These are phyloP conservation scores for Clunio marinus DNA, from an alignment of 2,888 invertebrate genomes.

Conservation along the genomic window DNA sequence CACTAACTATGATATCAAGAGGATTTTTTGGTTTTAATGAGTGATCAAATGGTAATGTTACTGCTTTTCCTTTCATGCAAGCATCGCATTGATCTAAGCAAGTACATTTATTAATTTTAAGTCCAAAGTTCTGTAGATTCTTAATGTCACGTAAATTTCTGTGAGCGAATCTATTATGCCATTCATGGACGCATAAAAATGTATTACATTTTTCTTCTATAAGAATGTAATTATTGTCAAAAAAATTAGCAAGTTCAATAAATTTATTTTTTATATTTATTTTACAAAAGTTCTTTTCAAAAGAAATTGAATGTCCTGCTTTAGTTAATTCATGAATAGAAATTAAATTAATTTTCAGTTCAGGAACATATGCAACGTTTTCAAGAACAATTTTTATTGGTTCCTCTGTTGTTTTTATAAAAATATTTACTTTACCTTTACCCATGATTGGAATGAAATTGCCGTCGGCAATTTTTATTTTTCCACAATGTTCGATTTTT, in stretches of 20 bases:
- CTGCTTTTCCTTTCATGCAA: slow-evolving; percentile 43
- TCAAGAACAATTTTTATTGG: background rate
- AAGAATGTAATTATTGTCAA: background rate
- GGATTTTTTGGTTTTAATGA: slow-evolving; percentile 40
- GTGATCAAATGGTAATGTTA: slow-evolving; percentile 41
- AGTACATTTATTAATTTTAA: background rate
- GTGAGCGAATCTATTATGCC: background rate
- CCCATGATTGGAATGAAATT: background rate
- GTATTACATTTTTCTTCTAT: background rate
- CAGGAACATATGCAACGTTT: background rate
- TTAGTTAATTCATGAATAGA: background rate
- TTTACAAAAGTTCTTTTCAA: background rate
- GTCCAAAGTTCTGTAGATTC: background rate
- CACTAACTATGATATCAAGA: slow-evolving; percentile 46
- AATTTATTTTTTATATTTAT: background rate
- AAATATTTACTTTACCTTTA: background rate
- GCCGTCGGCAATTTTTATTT: background rate
- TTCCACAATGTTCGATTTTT: background rate
- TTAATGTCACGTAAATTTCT: background rate
- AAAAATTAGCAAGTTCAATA: no score
- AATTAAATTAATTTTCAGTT: background rate
- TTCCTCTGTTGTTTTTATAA: background rate
- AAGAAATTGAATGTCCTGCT: background rate
- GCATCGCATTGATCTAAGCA: slow-evolving; percentile 40
- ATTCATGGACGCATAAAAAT: background rate